These are phyloP conservation scores for Epizoanthus stellaris DNA, from an alignment of 92 coral and sea anemone genomes.

Conservation along the genomic window DNA sequence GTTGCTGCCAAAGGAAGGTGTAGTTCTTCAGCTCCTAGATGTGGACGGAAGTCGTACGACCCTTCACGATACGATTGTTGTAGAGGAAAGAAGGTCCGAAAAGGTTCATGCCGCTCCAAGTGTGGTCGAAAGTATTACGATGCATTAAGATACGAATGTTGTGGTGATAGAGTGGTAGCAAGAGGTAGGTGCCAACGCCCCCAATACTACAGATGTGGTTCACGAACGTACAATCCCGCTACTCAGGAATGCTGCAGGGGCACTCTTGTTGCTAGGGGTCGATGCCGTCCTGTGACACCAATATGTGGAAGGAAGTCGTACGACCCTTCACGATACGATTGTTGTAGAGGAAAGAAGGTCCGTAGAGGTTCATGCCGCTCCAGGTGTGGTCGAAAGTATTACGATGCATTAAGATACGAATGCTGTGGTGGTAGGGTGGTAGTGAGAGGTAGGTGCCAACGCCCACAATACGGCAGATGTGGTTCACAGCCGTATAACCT, in stretches of 20 bases:
- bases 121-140: constrained; percentile 14
- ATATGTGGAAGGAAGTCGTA: background rate
- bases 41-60: constrained; percentile 8
- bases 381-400: constrained; percentile 5
- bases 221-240: background rate
- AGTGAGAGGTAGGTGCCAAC: background rate
- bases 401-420: constrained; percentile 1
- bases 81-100: constrained; percentile 12
- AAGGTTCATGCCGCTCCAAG: background rate
- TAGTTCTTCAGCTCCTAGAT: background rate
- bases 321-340: constrained; percentile 18
- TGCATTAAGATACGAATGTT: constrained; percentile 1
- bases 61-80: constrained; percentile 29
- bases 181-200: background rate
- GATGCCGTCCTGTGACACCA: background rate
- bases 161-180: background rate
- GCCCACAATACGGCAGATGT: background rate
- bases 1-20: background rate
- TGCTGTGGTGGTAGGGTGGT: constrained; percentile 5
- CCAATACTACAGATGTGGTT: background rate
- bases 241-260: background rate
- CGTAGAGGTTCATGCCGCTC: background rate
- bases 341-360: constrained; percentile 25
- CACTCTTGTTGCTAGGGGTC: background rate
- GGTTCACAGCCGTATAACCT: background rate